Evolutionary conservation across 2,888 invertebrate genomes (phyloP).

Genomic region (Sarcophaga caerulescens): DNA sequence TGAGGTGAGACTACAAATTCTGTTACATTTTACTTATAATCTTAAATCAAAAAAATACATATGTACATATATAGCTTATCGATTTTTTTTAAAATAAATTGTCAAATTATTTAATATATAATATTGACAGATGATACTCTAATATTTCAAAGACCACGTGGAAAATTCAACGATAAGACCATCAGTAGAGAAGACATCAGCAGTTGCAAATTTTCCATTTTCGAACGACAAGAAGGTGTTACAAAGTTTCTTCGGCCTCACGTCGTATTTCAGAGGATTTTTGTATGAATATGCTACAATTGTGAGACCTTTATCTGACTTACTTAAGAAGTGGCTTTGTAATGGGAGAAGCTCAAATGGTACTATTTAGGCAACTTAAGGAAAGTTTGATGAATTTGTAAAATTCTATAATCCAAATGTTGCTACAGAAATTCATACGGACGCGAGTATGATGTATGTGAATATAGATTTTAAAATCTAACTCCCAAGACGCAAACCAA

Average conservation of each 20-base stretch:
- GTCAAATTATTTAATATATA: neutral
- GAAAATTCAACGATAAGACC: conserved; percentile 58
- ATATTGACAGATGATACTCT: conserved; percentile 54
- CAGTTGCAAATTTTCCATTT: conserved; percentile 46
- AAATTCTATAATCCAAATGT: conserved; percentile 10
- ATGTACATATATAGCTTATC: too few species aligned
- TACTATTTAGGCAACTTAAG: too few species aligned
- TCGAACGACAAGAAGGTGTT: conserved; percentile 14
- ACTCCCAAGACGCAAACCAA: too few species aligned
- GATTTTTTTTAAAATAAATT: too few species aligned
- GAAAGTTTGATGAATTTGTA: conserved; percentile 19
- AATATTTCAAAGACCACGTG: conserved; percentile 54
- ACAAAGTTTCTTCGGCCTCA: conserved; percentile 41
- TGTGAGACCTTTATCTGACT: conserved; percentile 50
- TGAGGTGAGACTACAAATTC: conserved; percentile 81
- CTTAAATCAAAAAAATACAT: too few species aligned
- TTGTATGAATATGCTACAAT: conserved; percentile 42
- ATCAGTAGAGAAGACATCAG: conserved; percentile 42
- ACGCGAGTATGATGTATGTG: too few species aligned
- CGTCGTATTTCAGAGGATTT: conserved; percentile 64
- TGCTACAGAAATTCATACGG: conserved; percentile 25
- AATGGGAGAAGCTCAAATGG: too few species aligned
- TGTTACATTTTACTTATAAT: neutral
- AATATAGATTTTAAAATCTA: too few species aligned
- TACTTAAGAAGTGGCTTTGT: too few species aligned